A percentile compares a stretch with the other conserved stretches of the same genome.
Evolutionary conservation across 2,888 invertebrate species (phyloP).

Genomic region (Mythimna lalbum): DNA sequence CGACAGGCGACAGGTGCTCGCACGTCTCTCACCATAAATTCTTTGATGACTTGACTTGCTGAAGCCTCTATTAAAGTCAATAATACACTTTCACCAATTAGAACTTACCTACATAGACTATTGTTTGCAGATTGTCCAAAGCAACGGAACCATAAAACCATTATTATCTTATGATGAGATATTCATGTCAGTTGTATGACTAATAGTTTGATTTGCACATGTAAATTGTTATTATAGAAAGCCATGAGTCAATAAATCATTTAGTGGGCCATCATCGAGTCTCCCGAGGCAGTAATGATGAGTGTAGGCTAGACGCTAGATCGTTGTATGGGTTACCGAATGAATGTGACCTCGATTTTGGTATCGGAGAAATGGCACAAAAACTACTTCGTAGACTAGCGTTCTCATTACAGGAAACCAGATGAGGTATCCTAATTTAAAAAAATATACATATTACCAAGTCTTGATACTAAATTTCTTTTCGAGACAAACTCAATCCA

Average conservation of each 20-base stretch:
- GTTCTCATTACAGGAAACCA: slow-evolving; percentile 12
- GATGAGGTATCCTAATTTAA: slow-evolving; percentile 2
- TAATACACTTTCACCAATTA: slow-evolving; percentile 72
- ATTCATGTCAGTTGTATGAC: slow-evolving; percentile 64
- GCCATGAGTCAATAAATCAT: slow-evolving; percentile 53
- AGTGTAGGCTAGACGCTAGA: slow-evolving; percentile 33
- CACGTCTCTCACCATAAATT: slow-evolving; percentile 41
- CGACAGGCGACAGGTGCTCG: slow-evolving; percentile 29
- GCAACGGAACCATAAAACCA: slow-evolving; percentile 61
- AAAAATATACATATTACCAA: neutral
- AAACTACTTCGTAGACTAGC: slow-evolving; percentile 25
- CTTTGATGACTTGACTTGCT: slow-evolving; percentile 48
- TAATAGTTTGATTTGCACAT: slow-evolving; percentile 61
- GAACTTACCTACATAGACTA: slow-evolving; percentile 60
- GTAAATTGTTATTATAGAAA: slow-evolving; percentile 60
- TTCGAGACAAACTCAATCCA: slow-evolving; percentile 18
- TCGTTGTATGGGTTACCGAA: slow-evolving; percentile 48
- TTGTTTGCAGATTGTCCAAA: slow-evolving; percentile 67
- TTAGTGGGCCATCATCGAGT: slow-evolving; percentile 34
- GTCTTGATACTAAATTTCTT: no score
- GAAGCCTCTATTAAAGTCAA: slow-evolving; percentile 50
- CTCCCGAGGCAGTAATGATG: slow-evolving; percentile 32
- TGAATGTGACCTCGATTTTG: slow-evolving; percentile 50
- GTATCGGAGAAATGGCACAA: slow-evolving; percentile 31
- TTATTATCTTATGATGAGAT: slow-evolving; percentile 55